Evolutionary conservation across 1,140 invertebrate species (phyloP), one percentile per base, ranked within the genome.

Genomic region (Trichoplusia ni): DNA sequence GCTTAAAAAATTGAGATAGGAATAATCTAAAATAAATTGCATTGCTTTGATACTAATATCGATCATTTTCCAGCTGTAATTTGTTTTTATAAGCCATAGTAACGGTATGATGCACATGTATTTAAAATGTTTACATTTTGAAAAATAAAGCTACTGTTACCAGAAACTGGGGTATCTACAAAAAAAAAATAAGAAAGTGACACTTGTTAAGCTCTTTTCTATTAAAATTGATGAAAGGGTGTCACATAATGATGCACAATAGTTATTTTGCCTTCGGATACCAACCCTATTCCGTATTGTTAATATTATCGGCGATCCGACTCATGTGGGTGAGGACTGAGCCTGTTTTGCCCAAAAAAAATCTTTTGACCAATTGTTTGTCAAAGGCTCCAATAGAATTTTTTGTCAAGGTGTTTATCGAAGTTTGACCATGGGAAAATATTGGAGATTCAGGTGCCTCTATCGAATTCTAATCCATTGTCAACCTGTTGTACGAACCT

Each of bases 381-480:
- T 82, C 75, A 81, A 84, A 83, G 75, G 79, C 64, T 71, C 67
- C 67, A 47, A 67, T 77, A 68, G 71, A 61, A 69, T 84, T 88
- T 86, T 90, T 90, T 88, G 84, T 78, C 49, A 58, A 80, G 71
- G 80, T 88, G 84, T 86, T 90, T 87, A 82, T 87, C 71, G 76
- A 69, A 76, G 79, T 82, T 84, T 86, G 85, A 90, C 85, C 87
- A 88, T 90, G 87, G 87, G 87, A 90, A 88, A 90, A 90, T 90
- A 86, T 90, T 67, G 65, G 56, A 82, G 77, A 51, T 84, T 88
- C 87, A 90, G 84, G 87, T 90, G 87, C 70, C 84, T 83, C 68
- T 81, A 77, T 83, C 74, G 73, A 65, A 79, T 73, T 78, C 69
- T 54, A 46, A 63, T 53, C 75, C 42, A 80, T 89, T 87, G 83